Percentiles rank a stretch among this genome's conserved stretches.
Conservation (phyloP, 2,888 invertebrate species). For the Hydriomena furcata region DNA sequence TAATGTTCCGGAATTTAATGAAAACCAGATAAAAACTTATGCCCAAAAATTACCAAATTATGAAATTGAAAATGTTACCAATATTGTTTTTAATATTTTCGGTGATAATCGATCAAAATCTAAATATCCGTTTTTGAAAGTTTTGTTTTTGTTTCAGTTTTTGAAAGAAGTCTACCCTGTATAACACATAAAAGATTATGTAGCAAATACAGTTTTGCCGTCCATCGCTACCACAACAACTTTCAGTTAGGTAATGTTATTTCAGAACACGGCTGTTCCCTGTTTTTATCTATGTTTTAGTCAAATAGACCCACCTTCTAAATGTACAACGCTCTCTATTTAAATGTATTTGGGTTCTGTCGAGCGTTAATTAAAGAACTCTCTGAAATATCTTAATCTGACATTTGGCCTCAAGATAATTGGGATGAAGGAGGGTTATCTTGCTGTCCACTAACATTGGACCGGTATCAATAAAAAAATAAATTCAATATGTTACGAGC, state of each 20-base stretch:
- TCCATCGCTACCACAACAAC: neutral
- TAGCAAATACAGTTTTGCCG: conserved; percentile 11
- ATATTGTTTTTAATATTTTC: no score
- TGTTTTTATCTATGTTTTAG: conserved; percentile 17
- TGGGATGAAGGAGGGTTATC: conserved; percentile 44
- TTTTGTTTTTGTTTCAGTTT: no score
- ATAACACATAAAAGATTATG: conserved; percentile 16
- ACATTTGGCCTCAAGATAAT: conserved; percentile 41
- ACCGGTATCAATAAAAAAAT: conserved; percentile 49
- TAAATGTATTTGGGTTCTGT: conserved; percentile 32
- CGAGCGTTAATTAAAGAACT: conserved; percentile 36
- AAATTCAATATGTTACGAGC: conserved; percentile 49
- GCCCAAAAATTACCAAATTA: no score
- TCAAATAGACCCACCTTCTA: conserved; percentile 15
- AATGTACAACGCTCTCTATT: conserved; percentile 29
- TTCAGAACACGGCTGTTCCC: conserved; percentile 7
- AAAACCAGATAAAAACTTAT: no score
- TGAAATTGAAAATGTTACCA: no score
- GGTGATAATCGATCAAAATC: no score
- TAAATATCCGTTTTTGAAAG: no score
- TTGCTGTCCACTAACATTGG: conserved; percentile 36
- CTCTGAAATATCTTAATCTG: conserved; percentile 37
- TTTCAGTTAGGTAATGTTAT: conserved; percentile 19
- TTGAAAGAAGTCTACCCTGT: no score
- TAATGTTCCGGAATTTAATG: no score